phyloP scores from a whole-genome alignment of 2,113 vertebrate genomes.

The Corapipo altera region DNA sequence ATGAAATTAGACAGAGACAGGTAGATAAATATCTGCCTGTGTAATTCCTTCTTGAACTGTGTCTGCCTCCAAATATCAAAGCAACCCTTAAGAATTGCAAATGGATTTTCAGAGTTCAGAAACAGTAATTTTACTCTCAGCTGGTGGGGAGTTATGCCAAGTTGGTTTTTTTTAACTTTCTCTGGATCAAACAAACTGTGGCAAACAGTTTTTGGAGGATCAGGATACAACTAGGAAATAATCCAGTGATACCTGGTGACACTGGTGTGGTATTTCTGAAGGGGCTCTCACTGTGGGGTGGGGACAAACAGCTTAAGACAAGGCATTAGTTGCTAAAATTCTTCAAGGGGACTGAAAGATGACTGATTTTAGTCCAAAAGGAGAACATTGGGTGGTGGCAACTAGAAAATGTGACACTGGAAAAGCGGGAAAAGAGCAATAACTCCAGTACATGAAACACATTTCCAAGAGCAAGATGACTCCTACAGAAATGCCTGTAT shows the following conservation, averaged over 20 bases:
- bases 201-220: neutral
- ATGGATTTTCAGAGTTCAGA: neutral
- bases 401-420: neutral
- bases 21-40: neutral
- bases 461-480: neutral
- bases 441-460: accelerated
- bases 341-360: neutral
- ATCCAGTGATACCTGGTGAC: neutral
- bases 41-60: neutral
- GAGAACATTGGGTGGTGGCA: neutral
- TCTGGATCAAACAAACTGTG: neutral
- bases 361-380: neutral
- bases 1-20: conserved; percentile 17
- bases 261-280: neutral
- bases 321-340: neutral
- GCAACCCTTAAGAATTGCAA: neutral
- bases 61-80: neutral
- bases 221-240: neutral
- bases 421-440: neutral
- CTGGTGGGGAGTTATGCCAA: neutral
- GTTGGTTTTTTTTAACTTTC: neutral
- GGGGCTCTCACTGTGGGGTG: neutral
- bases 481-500: neutral
- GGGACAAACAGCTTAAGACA: neutral
- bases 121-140: neutral